Evolutionary conservation across 2,113 vertebrate species (phyloP), one percentile per base, ranked within the genome.

Genomic region (Tretioscincus oriximinensis): DNA sequence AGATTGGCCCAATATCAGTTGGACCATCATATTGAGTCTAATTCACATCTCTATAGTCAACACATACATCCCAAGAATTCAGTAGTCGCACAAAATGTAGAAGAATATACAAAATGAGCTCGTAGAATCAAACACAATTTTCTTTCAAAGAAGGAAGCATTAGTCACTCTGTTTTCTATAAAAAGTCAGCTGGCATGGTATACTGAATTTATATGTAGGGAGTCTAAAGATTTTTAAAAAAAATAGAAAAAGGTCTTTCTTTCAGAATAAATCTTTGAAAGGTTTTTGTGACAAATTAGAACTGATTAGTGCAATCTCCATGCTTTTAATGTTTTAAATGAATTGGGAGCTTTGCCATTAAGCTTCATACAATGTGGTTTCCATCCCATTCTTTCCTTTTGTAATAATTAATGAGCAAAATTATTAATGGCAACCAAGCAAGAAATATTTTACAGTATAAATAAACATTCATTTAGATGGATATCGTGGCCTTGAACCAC

Each of bases 391-490:
- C 14, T 16, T 49, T 82, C 66, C 7, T 9, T 83, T 86, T 87
- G 72, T 83, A 90, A 84, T 49, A 6, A 85, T 84, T 80, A 87
- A 81, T n/a, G n/a, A 84, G 60, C 78, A 85, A 74, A 90, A 84
- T 51, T 58, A 78, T n/a, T 84, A 85, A 78, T 74, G 84, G 72
- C 66, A 87, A 76, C n/a, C 0, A 2, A 47, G 63, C 70, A 88
- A 88, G 90, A 85, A 83, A 85, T 85, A 89, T 87, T 85, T 86
- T 81, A 28, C 60, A 85, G 78, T 58, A 41, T 87, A 86, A 72
- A 88, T 91, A 90, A 90, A 88, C 76, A 83, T 60, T 54, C 79
- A 71, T 31, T 41, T 49, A 84, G 88, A 88, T 84, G 81, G 90
- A 84, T 73, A 91, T 70, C 83, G 68, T 88, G 85, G 81, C 84